Evolutionary conservation across 2,888 invertebrate species (phyloP).

Genomic region (Argyresthia goedartella): DNA sequence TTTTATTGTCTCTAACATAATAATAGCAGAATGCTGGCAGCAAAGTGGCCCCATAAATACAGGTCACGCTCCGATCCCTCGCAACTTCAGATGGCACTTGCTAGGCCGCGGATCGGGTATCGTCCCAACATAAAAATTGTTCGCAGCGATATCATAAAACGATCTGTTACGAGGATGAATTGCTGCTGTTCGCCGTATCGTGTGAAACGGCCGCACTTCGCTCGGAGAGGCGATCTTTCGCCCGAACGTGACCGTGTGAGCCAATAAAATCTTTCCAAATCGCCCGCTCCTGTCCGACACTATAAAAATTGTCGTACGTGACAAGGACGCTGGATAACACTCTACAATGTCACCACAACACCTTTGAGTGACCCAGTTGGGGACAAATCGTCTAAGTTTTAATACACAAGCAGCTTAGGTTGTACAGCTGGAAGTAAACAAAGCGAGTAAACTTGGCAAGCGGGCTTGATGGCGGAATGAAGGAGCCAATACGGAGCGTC

Average conservation of each 20-base stretch:
- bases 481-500: constrained; percentile 18
- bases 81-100: too few relatives aligned
- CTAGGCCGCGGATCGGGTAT: not conserved
- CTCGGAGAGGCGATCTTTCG: constrained; percentile 40
- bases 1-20: too few relatives aligned
- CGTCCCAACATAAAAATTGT: constrained; percentile 30
- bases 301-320: constrained; percentile 50
- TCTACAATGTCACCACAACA: constrained; percentile 2
- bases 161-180: constrained; percentile 48
- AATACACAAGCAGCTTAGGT: too few relatives aligned
- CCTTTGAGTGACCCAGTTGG: too few relatives aligned
- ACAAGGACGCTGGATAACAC: constrained; percentile 16
- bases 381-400: too few relatives aligned
- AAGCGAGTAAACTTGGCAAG: constrained; percentile 1
- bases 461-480: constrained; percentile 4
- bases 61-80: too few relatives aligned
- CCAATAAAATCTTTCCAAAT: constrained; percentile 52
- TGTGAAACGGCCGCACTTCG: constrained; percentile 38
- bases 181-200: constrained; percentile 47
- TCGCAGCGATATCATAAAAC: constrained; percentile 46
- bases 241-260: constrained; percentile 50
- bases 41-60: too few relatives aligned
- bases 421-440: too few relatives aligned
- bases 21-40: too few relatives aligned
- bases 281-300: constrained; percentile 28